Base-by-base conservation (phyloP, 2,888 invertebrate species). In the Lucinisca nassula region DNA sequence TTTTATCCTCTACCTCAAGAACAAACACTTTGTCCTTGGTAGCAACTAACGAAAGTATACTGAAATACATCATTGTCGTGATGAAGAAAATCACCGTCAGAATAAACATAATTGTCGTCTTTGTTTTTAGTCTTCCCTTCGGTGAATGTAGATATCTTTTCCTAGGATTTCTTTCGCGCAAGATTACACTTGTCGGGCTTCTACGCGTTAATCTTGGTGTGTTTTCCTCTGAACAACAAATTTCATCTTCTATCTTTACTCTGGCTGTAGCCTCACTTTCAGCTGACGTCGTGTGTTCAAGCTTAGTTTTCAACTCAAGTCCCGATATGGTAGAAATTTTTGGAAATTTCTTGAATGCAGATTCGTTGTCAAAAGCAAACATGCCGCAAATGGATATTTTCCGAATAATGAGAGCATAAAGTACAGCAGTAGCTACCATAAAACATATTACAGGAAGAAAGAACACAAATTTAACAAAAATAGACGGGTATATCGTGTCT, bases 51-150 rank as follows among this genome's bases (percentile, higher is more conserved):
- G 77, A 77, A 32, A 85, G 49, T 0, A 85, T 72, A 21, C 32
- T 49, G 74, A 85, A 78, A 40, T 85, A 85, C 24, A 76, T 49
- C 32, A 81, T 55, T 0, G 81, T 81, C 32, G 81, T 85, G 17
- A 78, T 49, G 17, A 78, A 55, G 61, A 85, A 85, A 0, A 81
- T 61, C 21, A 78, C 51, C 12, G 85, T 81, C 27, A 85, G 30
- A 77, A 85, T 75, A 49, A 85, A 81, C 85, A 85, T 85, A 30
- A 81, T 85, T 35, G 81, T 24, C 1, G 85, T 85, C 49, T 81
- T 85, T 32, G 37, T 77, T 81, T 72, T n/a, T 17, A 85, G 58
- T 12, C 84, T 72, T 32, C 74, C 24, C 45, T 75, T 79, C 14
- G 84, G 73, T 0, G 74, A n/a, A 21, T n/a, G 55, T 4, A 17